Evolutionary conservation across 1,140 invertebrate species (phyloP).

Genomic region (Oedothorax gibbosus): DNA sequence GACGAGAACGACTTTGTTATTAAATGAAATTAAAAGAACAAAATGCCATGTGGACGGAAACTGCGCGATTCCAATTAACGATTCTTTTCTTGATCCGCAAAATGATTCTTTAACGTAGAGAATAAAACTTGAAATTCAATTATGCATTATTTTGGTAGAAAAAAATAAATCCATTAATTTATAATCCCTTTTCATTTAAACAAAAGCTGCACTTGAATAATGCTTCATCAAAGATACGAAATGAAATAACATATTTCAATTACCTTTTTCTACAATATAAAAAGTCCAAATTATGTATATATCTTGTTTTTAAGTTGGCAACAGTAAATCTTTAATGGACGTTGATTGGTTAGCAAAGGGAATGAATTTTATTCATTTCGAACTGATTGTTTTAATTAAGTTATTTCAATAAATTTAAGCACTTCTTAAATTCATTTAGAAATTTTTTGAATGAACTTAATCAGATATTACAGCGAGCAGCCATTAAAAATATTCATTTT

Average conservation of each 20-base stretch:
- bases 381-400: constrained; percentile 35
- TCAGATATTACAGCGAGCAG: background rate
- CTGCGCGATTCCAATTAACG: constrained; percentile 33
- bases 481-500: too few relatives aligned
- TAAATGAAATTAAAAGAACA: constrained; percentile 41
- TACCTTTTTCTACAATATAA: constrained; percentile 30
- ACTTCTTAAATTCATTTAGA: background rate
- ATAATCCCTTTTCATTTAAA: constrained; percentile 43
- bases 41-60: background rate
- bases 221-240: constrained; percentile 3
- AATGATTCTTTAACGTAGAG: constrained; percentile 27
- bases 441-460: constrained; percentile 26
- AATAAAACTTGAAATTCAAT: constrained; percentile 35
- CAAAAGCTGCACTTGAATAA: constrained; percentile 12
- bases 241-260: constrained; percentile 34
- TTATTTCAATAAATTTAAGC: constrained; percentile 14
- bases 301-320: background rate
- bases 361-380: constrained; percentile 17
- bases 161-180: constrained; percentile 35
- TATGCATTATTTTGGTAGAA: constrained; percentile 3
- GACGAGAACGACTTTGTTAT: background rate
- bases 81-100: background rate
- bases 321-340: constrained; percentile 31
- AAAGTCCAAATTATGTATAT: background rate
- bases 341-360: constrained; percentile 2